phyloP scores from a whole-genome alignment of 2,888 invertebrate genomes.

The Erebia palarica region DNA sequence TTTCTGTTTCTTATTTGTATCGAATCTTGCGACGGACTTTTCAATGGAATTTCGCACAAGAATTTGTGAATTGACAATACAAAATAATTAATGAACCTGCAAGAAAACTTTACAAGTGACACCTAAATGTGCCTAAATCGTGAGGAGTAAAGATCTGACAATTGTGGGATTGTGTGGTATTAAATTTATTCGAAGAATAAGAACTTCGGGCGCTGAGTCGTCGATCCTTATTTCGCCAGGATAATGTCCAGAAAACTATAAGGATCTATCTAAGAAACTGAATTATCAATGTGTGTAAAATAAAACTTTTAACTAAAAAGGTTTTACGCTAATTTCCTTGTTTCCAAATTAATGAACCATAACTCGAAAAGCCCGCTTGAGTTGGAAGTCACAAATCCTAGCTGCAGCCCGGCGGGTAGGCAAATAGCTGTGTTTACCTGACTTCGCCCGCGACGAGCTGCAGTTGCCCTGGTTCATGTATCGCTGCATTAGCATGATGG shows the following conservation, averaged over 20 bases:
- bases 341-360: constrained; percentile 7
- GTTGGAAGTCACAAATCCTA: constrained; percentile 72
- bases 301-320: background rate
- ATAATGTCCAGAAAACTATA: background rate
- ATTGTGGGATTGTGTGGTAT: background rate
- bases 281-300: no score
- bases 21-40: background rate
- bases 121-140: no score
- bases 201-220: background rate
- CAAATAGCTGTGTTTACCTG: constrained; percentile 75
- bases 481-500: no score
- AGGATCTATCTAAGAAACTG: no score
- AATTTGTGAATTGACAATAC: background rate
- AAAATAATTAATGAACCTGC: background rate
- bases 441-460: constrained; percentile 29
- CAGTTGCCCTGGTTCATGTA: no score
- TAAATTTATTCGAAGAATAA: no score
- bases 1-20: no score
- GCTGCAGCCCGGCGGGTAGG: constrained; percentile 68
- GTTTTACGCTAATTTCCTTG: background rate
- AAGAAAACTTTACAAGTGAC: no score
- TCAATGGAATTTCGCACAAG: background rate
- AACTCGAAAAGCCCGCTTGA: constrained; percentile 44
- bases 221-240: background rate
- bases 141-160: no score